These are phyloP conservation scores for Leptarthrus brevirostris DNA, from an alignment of 2,888 invertebrate species.

Conservation along the genomic window DNA sequence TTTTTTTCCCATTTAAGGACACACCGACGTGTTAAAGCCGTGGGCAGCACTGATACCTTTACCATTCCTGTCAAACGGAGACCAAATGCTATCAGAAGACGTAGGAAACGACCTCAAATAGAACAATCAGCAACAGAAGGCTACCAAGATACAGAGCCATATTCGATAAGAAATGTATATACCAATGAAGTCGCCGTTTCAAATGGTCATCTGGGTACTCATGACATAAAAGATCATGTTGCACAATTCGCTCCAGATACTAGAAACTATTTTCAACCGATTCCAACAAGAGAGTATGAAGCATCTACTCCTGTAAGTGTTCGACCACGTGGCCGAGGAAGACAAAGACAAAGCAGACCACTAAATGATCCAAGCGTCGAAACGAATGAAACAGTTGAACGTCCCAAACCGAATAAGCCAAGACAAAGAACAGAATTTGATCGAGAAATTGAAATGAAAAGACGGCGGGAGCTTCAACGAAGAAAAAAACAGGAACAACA, in stretches of 20 bases:
- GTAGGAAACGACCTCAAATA: slow-evolving; percentile 21
- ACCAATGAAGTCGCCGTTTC: background rate
- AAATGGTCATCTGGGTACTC: slow-evolving; percentile 8
- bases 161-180: background rate
- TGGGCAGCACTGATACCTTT: slow-evolving; percentile 14
- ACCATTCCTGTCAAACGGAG: slow-evolving; percentile 9
- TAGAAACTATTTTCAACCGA: background rate
- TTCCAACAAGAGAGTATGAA: background rate
- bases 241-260: slow-evolving; percentile 29
- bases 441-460: slow-evolving; percentile 37
- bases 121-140: background rate
- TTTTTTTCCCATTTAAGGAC: slow-evolving; percentile 9
- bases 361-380: background rate
- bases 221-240: slow-evolving; percentile 13
- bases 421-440: slow-evolving; percentile 34
- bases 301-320: background rate
- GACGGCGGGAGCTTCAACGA: slow-evolving; percentile 11
- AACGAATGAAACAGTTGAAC: slow-evolving; percentile 21
- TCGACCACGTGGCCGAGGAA: slow-evolving; percentile 5
- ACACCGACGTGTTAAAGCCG: slow-evolving; percentile 37
- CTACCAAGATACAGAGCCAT: background rate
- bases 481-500: slow-evolving; percentile 16
- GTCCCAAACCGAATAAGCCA: slow-evolving; percentile 5
- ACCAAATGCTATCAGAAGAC: slow-evolving; percentile 11
- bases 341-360: slow-evolving; percentile 5